phyloP scores from a whole-genome alignment of 2,888 invertebrate genomes.

The Cylindroiulus punctatus region DNA sequence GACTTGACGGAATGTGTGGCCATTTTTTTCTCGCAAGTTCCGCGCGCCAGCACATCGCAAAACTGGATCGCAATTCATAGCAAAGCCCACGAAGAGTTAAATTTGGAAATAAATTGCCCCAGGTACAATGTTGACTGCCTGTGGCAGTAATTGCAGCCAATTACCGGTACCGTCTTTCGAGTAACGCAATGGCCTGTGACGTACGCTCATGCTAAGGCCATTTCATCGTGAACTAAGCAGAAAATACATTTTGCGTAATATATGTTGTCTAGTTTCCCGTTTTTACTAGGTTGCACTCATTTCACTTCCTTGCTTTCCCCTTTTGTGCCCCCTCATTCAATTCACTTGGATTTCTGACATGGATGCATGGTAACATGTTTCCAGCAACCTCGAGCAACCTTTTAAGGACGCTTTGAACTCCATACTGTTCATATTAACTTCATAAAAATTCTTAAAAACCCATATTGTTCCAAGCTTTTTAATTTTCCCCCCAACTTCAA shows the following conservation, averaged over 20 bases:
- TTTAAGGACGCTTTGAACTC: too few species aligned
- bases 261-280: not conserved
- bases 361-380: not conserved
- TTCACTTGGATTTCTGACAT: not conserved
- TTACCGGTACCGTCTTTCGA: slow-evolving; percentile 30
- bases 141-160: not conserved
- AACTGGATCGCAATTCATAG: not conserved
- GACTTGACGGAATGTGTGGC: not conserved
- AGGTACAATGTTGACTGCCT: slow-evolving; percentile 12
- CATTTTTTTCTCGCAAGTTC: not conserved
- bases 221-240: slow-evolving; percentile 29
- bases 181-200: slow-evolving; percentile 40
- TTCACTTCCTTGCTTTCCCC: not conserved
- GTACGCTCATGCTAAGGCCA: not conserved
- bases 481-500: too few species aligned
- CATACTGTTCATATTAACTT: too few species aligned
- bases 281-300: not conserved
- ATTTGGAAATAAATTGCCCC: slow-evolving; percentile 16
- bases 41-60: not conserved
- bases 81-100: not conserved
- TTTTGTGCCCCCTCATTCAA: not conserved
- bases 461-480: too few species aligned
- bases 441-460: too few species aligned
- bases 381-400: too few species aligned
- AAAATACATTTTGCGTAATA: not conserved